Evolutionary conservation across 2,113 vertebrate species (phyloP), one percentile per base, ranked within the genome.

Genomic region (Morone saxatilis): DNA sequence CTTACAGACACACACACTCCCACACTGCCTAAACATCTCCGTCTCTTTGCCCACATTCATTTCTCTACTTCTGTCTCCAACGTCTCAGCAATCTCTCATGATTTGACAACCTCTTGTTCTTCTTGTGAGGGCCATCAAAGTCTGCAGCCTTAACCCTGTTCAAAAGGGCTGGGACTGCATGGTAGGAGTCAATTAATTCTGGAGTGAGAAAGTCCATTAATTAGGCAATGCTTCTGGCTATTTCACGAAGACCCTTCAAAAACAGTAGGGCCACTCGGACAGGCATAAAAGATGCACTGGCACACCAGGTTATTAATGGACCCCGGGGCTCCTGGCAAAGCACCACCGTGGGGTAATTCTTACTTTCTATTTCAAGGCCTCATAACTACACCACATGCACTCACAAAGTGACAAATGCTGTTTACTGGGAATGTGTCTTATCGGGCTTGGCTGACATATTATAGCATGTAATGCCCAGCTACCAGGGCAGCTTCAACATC

Each of bases 221-320:
- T 94, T 94, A 94, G 91, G 85, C 73, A 79, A 75, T 50, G 89
- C 90, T 89, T 88, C 79, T 78, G 86, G 91, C 91, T 88, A 86
- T 88, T 91, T 92, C 78, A 68, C 57, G 7, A 85, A 90, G 83
- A 83, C 87, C 80, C 87, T 87, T 89, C 71, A 88, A 67, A 80
- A 94, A 86, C 79, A 72, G 82, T 84, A 43, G 80, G 86, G 71
- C 74, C 71, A 86, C 71, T 89, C 66, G 0, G 71, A 88, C 81
- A 80, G 80, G 76, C 86, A 90, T 84, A 75, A 87, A 89, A 88
- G 78, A 93, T 94, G 90, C 89, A 69, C 83, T 47, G 86, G 81
- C 89, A 93, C 91, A 86, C 78, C 88, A 51, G 86, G 86, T 92
- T 94, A 93, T 93, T 94, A 92, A 93, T 85, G 88, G 82, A 86